These are phyloP conservation scores for Rhagoletis pomonella DNA, from an alignment of 1,140 invertebrate genomes.

Conservation along the genomic window DNA sequence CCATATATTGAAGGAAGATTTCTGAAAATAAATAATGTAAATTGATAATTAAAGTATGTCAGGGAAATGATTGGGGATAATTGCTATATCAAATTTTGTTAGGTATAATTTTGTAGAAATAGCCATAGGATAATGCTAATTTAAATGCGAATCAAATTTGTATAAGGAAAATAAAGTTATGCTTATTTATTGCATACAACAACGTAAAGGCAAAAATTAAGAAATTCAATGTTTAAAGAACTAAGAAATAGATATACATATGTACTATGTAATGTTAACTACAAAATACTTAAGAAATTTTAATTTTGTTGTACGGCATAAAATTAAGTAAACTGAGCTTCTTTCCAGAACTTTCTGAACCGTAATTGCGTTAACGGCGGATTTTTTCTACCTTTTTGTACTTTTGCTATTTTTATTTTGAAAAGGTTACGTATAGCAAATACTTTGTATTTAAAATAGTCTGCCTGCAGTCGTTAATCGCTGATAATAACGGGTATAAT, in stretches of 20 bases:
- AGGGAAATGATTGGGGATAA: slow-evolving; percentile 10
- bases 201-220: not conserved
- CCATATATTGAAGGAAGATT: slow-evolving; percentile 52
- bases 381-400: no score
- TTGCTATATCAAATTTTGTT: not conserved
- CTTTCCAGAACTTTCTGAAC: not conserved
- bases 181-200: not conserved
- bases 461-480: no score
- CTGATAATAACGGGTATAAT: no score
- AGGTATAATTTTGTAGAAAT: not conserved
- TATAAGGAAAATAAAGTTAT: not conserved
- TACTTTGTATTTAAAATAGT: no score
- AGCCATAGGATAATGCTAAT: not conserved
- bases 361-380: not conserved
- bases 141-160: not conserved
- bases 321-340: slow-evolving; percentile 11
- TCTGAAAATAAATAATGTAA: slow-evolving; percentile 51
- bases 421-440: no score
- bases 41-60: slow-evolving; percentile 32
- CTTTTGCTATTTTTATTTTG: no score
- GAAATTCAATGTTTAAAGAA: not conserved
- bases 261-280: not conserved
- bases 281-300: not conserved
- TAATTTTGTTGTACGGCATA: not conserved
- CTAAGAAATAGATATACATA: slow-evolving; percentile 9